Evolutionary conservation across 2,113 vertebrate genomes (phyloP).

Genomic region (Clarias batrachus): DNA sequence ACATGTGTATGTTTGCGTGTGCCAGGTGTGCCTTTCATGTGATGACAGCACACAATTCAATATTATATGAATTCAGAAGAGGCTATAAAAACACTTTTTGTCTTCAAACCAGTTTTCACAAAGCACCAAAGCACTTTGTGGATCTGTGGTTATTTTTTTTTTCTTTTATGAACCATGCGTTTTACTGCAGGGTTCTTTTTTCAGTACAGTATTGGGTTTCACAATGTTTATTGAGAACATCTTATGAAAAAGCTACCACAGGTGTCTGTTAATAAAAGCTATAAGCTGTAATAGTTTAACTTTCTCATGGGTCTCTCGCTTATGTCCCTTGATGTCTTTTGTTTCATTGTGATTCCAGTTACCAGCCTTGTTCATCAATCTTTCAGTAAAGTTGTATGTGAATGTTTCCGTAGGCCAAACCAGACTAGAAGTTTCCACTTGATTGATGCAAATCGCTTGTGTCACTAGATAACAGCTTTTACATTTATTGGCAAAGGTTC

Average conservation of each 20-base stretch:
- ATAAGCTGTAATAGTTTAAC: background rate
- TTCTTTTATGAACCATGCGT: conserved; percentile 13
- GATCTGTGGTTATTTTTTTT: conserved; percentile 9
- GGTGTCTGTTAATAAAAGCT: conserved; percentile 25
- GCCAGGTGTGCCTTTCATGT: conserved; percentile 42
- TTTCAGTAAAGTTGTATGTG: background rate
- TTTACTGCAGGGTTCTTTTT: background rate
- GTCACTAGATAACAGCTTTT: background rate
- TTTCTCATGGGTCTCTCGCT: conserved; percentile 18
- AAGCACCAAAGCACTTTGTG: background rate
- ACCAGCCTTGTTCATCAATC: background rate
- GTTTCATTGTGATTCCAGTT: background rate
- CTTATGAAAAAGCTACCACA: background rate
- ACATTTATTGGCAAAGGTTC: background rate
- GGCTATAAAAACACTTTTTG: conserved; percentile 29
- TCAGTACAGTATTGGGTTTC: background rate
- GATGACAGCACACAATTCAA: background rate
- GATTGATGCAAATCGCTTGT: background rate
- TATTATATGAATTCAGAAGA: background rate
- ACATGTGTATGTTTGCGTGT: conserved; percentile 24
- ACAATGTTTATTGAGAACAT: conserved; percentile 14
- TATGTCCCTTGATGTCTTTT: background rate
- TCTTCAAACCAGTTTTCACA: background rate
- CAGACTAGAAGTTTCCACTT: background rate
- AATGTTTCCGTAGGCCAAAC: background rate